These are phyloP conservation scores for Agriopis marginaria DNA, from an alignment of 2,888 invertebrate species.

Conservation along the genomic window DNA sequence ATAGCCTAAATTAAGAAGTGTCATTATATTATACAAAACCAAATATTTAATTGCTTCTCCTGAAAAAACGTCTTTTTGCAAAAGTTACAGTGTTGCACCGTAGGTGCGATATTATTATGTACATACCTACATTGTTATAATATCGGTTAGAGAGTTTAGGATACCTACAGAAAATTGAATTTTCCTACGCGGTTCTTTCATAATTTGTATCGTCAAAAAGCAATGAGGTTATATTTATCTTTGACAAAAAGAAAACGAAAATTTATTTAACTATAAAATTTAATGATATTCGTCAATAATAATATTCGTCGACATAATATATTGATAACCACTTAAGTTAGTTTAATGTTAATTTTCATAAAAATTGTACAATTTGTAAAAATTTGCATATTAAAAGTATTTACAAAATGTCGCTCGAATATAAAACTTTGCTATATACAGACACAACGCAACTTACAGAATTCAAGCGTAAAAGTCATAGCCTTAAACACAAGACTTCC, in stretches of 20 bases:
- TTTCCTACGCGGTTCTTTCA: no score
- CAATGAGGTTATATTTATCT: no score
- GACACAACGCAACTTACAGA: conserved; percentile 10
- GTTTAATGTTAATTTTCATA: conserved; percentile 46
- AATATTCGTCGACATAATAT: conserved; percentile 53
- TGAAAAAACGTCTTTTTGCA: no score
- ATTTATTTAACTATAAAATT: conserved; percentile 54
- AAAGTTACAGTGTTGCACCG: no score
- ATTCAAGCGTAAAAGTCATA: conserved; percentile 7
- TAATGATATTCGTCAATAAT: conserved; percentile 52
- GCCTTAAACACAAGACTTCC: neutral
- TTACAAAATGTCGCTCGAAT: conserved; percentile 31
- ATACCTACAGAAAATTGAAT: no score
- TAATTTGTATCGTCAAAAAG: no score
- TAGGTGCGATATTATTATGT: no score
- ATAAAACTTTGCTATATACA: conserved; percentile 34
- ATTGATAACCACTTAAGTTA: conserved; percentile 27
- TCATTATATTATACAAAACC: no score
- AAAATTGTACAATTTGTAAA: conserved; percentile 63
- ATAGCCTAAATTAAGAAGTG: no score
- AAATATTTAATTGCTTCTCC: no score
- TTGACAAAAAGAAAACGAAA: conserved; percentile 12
- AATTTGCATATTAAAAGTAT: conserved; percentile 38
- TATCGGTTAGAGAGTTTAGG: no score
- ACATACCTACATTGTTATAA: no score